Evolutionary conservation across 2,888 invertebrate species (phyloP).

Genomic region (Neoaliturus tenellus): DNA sequence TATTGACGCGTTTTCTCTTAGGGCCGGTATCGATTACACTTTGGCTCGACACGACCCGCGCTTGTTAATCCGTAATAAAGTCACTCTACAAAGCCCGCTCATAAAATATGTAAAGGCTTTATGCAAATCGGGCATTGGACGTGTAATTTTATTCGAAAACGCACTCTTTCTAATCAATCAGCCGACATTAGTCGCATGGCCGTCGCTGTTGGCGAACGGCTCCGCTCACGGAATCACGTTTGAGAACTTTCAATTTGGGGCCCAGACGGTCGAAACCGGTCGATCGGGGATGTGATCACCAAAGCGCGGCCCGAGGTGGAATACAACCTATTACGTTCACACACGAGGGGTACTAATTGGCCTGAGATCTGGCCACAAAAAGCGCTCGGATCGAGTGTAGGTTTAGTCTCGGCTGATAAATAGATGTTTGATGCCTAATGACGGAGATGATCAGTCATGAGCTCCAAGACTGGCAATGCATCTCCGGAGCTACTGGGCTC

Average conservation of each 20-base stretch:
- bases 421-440: constrained; percentile 49
- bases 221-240: constrained; percentile 4
- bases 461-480: background rate
- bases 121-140: constrained; percentile 29
- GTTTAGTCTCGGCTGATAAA: constrained; percentile 35
- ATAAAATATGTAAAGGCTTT: constrained; percentile 51
- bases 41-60: background rate
- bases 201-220: constrained; percentile 26
- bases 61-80: constrained; percentile 52
- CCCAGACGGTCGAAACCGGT: background rate
- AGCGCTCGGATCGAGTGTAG: constrained; percentile 2
- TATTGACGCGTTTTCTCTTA: constrained; percentile 27
- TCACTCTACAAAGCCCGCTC: constrained; percentile 37
- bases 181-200: background rate
- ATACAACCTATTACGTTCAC: constrained; percentile 21
- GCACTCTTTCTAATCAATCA: constrained; percentile 35
- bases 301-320: background rate
- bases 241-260: constrained; percentile 35
- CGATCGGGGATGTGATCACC: constrained; percentile 15
- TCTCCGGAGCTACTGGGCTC: background rate
- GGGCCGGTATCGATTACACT: constrained; percentile 40
- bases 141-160: constrained; percentile 42
- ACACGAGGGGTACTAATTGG: constrained; percentile 38
- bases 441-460: constrained; percentile 23
- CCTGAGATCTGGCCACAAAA: constrained; percentile 24